Evolutionary conservation across 35 echinoderm and acorn worm genomes (phyloP), one percentile per base, ranked within the genome.

Genomic region (Apostichopus parvimensis): DNA sequence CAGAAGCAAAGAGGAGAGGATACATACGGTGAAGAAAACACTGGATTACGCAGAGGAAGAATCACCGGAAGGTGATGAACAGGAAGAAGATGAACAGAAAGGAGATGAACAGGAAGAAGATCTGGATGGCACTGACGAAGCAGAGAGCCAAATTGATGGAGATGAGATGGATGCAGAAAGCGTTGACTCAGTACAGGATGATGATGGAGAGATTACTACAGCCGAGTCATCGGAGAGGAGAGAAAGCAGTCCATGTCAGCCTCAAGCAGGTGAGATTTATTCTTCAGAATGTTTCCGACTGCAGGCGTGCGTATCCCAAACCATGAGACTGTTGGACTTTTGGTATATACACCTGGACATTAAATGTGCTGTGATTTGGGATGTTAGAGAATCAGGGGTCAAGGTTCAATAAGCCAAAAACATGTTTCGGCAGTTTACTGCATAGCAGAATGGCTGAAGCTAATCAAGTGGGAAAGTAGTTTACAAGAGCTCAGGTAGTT

Each of bases 1-100:
- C 3, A 88, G 28, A 28, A 72, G 62, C 15, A 88, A 88, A 13
- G 68, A n/a, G 12, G 68, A 73, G 23, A 88, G 86, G 61, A 88
- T 88, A n/a, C 13, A 28, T 9, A 45, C 64, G 12, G 62, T 88
- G 8, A 88, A 88, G 57, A 88, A 72, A n/a, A 88, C 62, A 52
- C 52, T 88, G 61, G 64, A 88, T 17, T 88, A 88, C 52, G 14
- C 17, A 18, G 45, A 88, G 4, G 18, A 66, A 17, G 86, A 88
- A 25, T 52, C 34, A n/a, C 62, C 86, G 2, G 81, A 73, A 58
- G 9, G 25, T 1, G 20, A 53, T 20, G 86, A 88, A 13, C 23
- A 20, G 22, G 79, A 82, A 14, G 28, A 52, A 57, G 20, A 72
- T 20, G 65, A 88, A 13, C 23, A 20, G 22, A 4, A 82, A 14